Conservation (phyloP, 2,113 vertebrate genomes). For the Gadus macrocephalus region DNA sequence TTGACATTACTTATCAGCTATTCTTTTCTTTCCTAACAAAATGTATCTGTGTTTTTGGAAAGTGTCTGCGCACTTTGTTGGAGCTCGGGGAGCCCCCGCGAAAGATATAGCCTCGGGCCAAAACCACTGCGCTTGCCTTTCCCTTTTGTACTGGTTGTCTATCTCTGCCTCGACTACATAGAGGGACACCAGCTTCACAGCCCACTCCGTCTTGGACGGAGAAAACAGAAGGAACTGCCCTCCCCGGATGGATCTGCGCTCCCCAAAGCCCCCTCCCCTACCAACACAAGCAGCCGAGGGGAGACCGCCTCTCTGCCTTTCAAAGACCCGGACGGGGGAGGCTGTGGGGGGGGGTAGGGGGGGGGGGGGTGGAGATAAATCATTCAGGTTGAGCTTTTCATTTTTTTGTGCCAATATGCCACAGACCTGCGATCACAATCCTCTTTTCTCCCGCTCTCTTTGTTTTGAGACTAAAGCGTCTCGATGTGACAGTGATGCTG, state of each 20-base stretch:
- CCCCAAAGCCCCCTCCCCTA: neutral
- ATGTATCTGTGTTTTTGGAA: conserved; percentile 77
- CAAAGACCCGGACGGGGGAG: conserved; percentile 36
- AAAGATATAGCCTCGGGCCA: conserved; percentile 68
- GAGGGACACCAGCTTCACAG: conserved; percentile 39
- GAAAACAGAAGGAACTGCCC: conserved; percentile 38
- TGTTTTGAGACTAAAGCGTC: conserved; percentile 70
- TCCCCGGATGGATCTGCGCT: conserved; percentile 64
- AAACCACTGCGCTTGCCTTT: conserved; percentile 61
- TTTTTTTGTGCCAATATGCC: conserved; percentile 63
- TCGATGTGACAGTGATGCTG: conserved; percentile 72
- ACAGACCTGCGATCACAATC: conserved; percentile 73
- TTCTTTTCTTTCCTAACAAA: conserved; percentile 73
- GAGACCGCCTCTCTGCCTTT: conserved; percentile 49
- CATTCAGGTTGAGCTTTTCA: conserved; percentile 65
- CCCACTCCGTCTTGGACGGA: conserved; percentile 44
- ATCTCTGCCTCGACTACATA: conserved; percentile 59
- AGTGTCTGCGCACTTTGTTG: conserved; percentile 72
- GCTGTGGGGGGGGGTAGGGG: too few species aligned
- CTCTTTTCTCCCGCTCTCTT: conserved; percentile 61
- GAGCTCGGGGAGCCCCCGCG: conserved; percentile 64
- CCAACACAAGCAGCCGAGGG: conserved; percentile 53
- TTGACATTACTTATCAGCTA: conserved; percentile 60
- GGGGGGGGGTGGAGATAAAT: conserved; percentile 56
- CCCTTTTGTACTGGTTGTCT: conserved; percentile 53